Evolutionary conservation across 1,140 invertebrate species (phyloP), one percentile per base, ranked within the genome.

Genomic region (Heterodera schachtii): DNA sequence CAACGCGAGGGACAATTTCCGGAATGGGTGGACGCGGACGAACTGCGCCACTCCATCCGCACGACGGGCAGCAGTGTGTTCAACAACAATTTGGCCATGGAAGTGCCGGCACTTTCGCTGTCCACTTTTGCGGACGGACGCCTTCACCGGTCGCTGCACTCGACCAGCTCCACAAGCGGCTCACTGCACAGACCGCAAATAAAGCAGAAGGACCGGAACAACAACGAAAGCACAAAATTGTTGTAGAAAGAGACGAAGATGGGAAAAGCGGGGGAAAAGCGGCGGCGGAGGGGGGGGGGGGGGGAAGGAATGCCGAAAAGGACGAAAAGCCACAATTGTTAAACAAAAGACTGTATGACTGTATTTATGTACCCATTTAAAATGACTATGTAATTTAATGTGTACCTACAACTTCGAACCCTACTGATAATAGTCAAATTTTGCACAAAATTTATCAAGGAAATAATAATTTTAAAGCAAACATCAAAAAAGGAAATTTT

Each of bases 11-110:
- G 84, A 46, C 46, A 43, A 6, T 86, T 85, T 43, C 84, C 84
- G n/a, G 85, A 88, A 16, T 85, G 44, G 80, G 73, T 84, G n/a
- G 84, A 85, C 74, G 84, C 84, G 41, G 84, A 86, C 13, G 76
- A 64, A 70, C 79, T 64, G 80, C 73, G 75, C 57, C 47, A 46
- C 43, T 71, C 66, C 57, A 46, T 60, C n/a, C 46, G 64, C 7
- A 71, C 74, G 43, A 52, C 49, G 31, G 71, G 46, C 83, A 79
- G 60, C 49, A 71, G 21, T 73, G 19, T 52, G 31, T 47, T n/a
- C 64, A 66, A 41, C 49, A 76, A 60, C 75, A 75, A 57, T 21
- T 57, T 73, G 52, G 60, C 70, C 19, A 70, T 70, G 76, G 31
- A 43, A 9, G 43, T 52, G 44, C 67, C 80, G 46, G 70, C 70